A percentile compares a stretch with the other conserved stretches of the same genome.
Conservation (phyloP, 2,113 vertebrate species). For the Perca flavescens region DNA sequence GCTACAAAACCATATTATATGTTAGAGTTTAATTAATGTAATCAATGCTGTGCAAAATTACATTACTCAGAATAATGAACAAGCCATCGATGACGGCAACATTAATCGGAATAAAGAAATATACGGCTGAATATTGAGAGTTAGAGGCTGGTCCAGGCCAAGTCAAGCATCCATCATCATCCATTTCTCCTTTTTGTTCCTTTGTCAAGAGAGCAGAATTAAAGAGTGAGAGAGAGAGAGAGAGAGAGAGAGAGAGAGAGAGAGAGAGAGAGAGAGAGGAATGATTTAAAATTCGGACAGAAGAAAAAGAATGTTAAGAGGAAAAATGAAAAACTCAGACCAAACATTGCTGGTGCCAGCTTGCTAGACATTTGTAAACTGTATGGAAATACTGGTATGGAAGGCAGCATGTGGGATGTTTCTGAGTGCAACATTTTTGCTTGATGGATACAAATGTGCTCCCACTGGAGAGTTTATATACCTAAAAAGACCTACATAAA, state of each 20-base stretch:
- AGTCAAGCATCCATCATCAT: slow-evolving; percentile 40
- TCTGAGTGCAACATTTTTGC: slow-evolving; percentile 25
- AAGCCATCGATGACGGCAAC: slow-evolving; percentile 19
- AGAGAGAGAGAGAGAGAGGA: background rate
- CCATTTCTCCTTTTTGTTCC: slow-evolving; percentile 16
- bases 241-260: slow-evolving; percentile 11
- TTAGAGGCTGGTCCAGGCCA: slow-evolving; percentile 8
- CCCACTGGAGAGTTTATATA: background rate
- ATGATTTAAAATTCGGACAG: background rate
- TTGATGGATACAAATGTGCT: slow-evolving; percentile 30
- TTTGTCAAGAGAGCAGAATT: slow-evolving; percentile 22
- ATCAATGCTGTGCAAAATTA: slow-evolving; percentile 59
- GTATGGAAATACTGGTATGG: slow-evolving; percentile 32
- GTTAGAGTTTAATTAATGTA: slow-evolving; percentile 32
- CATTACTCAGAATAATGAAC: slow-evolving; percentile 66
- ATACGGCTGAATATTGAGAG: slow-evolving; percentile 30
- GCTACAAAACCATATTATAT: background rate
- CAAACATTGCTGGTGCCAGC: background rate
- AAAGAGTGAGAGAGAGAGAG: slow-evolving; percentile 9
- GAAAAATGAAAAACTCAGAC: background rate
- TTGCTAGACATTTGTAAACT: slow-evolving; percentile 16
- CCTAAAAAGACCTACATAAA: background rate
- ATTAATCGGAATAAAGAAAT: slow-evolving; percentile 39
- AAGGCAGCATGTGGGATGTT: slow-evolving; percentile 30
- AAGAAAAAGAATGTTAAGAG: background rate